These are phyloP conservation scores for Masticophis lateralis DNA, from an alignment of 2,797 vertebrate genomes.

Conservation along the genomic window DNA sequence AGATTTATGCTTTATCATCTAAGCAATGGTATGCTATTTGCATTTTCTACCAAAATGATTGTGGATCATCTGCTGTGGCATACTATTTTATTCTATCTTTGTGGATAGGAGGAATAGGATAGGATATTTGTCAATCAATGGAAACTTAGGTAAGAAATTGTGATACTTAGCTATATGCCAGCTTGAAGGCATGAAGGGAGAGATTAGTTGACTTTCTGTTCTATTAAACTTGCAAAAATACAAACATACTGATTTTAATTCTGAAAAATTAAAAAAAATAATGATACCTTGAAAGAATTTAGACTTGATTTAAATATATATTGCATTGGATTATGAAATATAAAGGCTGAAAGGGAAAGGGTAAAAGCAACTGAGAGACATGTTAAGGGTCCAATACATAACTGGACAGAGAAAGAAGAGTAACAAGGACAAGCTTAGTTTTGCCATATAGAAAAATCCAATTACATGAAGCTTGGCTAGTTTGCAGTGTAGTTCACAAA, in stretches of 20 bases:
- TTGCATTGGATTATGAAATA: neutral
- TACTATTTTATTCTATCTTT: neutral
- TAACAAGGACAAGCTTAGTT: neutral
- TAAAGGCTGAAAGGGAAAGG: neutral
- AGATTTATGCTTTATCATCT: neutral
- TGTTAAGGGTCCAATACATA: neutral
- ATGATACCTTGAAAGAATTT: neutral
- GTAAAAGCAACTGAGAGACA: neutral
- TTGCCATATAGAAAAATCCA: neutral
- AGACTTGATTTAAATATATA: neutral
- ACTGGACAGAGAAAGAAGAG: neutral
- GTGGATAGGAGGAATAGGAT: neutral
- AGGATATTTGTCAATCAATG: neutral
- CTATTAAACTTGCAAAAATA: neutral
- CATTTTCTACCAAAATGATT: neutral
- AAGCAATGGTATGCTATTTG: neutral
- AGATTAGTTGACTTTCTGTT: neutral
- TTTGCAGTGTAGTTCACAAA: neutral
- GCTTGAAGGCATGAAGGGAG: neutral
- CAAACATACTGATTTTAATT: neutral
- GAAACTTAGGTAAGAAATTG: neutral
- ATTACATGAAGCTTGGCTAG: neutral
- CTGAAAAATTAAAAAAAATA: neutral
- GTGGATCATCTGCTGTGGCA: neutral
- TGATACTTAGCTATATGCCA: neutral